A percentile compares a stretch with the other conserved stretches of the same genome.
phyloP scores from a whole-genome alignment of 2,888 invertebrate genomes.

The Lithosia quadra region DNA sequence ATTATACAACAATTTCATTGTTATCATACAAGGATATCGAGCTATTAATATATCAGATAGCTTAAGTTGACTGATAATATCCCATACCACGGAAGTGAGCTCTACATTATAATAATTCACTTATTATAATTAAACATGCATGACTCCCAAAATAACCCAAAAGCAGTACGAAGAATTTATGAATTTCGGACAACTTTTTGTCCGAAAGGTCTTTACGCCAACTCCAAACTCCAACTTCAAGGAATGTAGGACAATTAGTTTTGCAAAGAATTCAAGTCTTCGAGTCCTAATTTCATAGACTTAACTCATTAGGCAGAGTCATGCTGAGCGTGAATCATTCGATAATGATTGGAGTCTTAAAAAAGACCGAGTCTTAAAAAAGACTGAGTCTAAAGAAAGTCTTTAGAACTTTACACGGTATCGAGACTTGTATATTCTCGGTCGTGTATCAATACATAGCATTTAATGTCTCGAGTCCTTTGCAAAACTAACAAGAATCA shows the following conservation, averaged over 20 bases:
- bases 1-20: constrained; percentile 35
- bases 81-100: constrained; percentile 1
- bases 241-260: not conserved
- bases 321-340: not conserved
- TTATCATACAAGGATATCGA: constrained; percentile 42
- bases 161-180: not conserved
- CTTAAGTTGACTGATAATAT: constrained; percentile 2
- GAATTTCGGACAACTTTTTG: not conserved
- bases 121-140: constrained; percentile 1
- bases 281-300: not conserved
- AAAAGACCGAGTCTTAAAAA: not conserved
- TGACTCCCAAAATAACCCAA: not conserved
- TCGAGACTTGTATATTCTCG: not conserved
- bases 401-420: not conserved
- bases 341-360: not conserved
- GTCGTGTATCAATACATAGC: not conserved
- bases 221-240: not conserved
- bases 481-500: not conserved
- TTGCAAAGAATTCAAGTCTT: not conserved
- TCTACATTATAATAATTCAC: not conserved
- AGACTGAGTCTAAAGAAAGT: not conserved
- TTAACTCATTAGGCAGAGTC: not conserved
- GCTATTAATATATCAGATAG: not conserved
- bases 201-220: not conserved
- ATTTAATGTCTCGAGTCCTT: not conserved